Conservation (phyloP, 2,113 vertebrate species). For the Tympanuchus pallidicinctus region DNA sequence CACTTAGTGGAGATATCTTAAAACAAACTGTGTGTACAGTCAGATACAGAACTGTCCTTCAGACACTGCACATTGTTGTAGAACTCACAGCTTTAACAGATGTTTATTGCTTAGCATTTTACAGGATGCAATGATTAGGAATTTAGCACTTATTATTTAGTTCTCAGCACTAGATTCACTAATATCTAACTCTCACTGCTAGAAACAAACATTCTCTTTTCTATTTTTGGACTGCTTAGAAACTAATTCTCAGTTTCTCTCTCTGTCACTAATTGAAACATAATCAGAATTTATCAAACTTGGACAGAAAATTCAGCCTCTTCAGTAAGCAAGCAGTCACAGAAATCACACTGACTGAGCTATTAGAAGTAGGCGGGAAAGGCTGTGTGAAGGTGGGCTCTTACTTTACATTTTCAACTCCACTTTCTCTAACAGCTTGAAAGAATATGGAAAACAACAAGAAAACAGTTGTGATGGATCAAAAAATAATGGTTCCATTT, state of each 20-base stretch:
- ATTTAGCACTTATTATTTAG: background rate
- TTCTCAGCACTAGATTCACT: background rate
- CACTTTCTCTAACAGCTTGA: background rate
- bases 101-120: background rate
- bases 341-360: background rate
- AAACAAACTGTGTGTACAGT: background rate
- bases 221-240: background rate
- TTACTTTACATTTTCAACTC: background rate
- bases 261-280: background rate
- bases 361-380: background rate
- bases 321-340: background rate
- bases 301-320: background rate
- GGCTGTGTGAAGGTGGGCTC: background rate
- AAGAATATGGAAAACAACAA: background rate
- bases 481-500: background rate
- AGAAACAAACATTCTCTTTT: background rate
- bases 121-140: background rate
- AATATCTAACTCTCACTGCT: background rate
- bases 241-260: background rate
- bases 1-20: background rate
- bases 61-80: rapidly evolving
- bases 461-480: background rate
- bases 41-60: background rate
- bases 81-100: background rate
- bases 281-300: background rate